Evolutionary conservation across 2,797 vertebrate species (phyloP), one percentile per base, ranked within the genome.

Genomic region (Gobionotothen gibberifrons): DNA sequence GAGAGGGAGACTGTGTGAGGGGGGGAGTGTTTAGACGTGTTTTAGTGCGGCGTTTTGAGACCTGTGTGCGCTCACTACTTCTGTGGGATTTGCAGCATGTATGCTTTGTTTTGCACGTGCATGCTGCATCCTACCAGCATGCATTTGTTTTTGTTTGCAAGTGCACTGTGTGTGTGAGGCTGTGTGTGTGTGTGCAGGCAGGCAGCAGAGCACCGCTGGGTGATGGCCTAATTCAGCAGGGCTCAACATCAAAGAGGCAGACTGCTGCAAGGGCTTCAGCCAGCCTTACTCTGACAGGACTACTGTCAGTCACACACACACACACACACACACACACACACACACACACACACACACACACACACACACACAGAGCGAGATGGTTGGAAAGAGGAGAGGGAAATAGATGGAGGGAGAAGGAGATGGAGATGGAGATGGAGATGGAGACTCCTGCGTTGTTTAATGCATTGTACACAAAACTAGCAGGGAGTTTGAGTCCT

Each of bases 231-330:
- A 90, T 92, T 92, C 90, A 87, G 89, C 85, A 83, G 85, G 83
- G 91, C 89, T 91, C 85, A 89, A 88, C 91, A 90, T 93, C 92
- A 93, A 91, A 93, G 91, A 82, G 84, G 78, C 85, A 84, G 85
- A 91, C 81, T 91, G 86, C 90, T 90, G 87, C 78, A 84, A 90
- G 87, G 84, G 86, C 88, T 90, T 83, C 88, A 90, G 84, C 86
- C 84, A 77, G 83, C 81, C 74, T 86, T 78, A 81, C 87, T 90
- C 87, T 90, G 90, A 90, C 89, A 91, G 74, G 78, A 90, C 84
- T 84, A 87, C 88, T 85, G 81, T 52, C n/a, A n/a, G n/a, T n/a
- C 4, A 22, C 49, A 60, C 29, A 62, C 11, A 55, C 59, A 51
- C 21, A 46, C 67, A 52, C 59, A 54, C 26, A 49, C 67, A 52